A percentile compares a stretch with the other conserved stretches of the same genome.
phyloP scores from a whole-genome alignment of 2,888 invertebrate genomes.

The Agrotis clavis region DNA sequence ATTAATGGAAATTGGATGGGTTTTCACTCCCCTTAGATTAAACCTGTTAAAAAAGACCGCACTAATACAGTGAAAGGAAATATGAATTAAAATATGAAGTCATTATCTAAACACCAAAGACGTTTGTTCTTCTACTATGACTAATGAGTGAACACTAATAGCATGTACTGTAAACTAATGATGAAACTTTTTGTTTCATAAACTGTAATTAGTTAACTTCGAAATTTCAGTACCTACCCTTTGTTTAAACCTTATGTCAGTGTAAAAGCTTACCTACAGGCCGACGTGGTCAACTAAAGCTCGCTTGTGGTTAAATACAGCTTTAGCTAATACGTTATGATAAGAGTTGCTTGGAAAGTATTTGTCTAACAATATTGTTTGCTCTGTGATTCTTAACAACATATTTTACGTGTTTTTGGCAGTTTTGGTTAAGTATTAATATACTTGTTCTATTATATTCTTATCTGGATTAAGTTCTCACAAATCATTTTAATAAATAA shows the following conservation, averaged over 20 bases:
- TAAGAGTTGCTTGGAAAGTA: background rate
- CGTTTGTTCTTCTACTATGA: too few species aligned
- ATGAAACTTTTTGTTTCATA: background rate
- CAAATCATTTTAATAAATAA: background rate
- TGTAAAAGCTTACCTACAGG: background rate
- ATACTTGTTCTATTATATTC: background rate
- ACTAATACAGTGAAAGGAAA: too few species aligned
- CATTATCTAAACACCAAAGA: too few species aligned
- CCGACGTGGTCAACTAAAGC: background rate
- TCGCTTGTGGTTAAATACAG: background rate
- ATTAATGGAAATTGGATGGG: too few species aligned
- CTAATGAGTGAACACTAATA: background rate
- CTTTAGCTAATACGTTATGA: too few species aligned
- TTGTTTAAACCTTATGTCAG: background rate
- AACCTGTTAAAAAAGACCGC: too few species aligned
- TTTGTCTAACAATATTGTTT: background rate
- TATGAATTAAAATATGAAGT: too few species aligned
- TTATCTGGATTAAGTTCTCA: background rate
- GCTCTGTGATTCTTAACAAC: background rate
- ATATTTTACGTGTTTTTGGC: background rate
- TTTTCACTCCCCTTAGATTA: too few species aligned
- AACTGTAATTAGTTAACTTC: too few species aligned
- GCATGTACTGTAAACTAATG: background rate
- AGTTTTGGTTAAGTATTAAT: background rate
- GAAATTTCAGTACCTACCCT: background rate